Percentiles rank a stretch among this genome's conserved stretches.
Evolutionary conservation across 92 coral and sea anemone species (phyloP).

Genomic region (Scolanthus callimorphus): DNA sequence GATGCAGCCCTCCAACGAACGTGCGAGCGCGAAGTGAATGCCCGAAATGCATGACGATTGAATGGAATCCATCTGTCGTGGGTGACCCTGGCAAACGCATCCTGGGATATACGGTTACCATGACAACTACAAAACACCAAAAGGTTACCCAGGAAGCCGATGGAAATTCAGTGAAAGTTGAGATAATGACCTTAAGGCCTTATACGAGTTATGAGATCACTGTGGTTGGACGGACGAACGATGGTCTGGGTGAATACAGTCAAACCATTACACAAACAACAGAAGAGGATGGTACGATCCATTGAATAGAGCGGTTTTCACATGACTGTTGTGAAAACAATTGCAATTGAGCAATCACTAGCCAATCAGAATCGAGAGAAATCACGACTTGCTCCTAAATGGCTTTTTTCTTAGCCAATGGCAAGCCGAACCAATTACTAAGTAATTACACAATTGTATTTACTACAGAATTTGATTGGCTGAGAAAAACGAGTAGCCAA

Average conservation of each 20-base stretch:
- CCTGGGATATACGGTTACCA: slow-evolving; percentile 42
- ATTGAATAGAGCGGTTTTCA: too few relatives aligned
- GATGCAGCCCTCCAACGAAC: slow-evolving; percentile 56
- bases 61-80: slow-evolving; percentile 53
- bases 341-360: too few relatives aligned
- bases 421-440: too few relatives aligned
- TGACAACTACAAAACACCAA: slow-evolving; percentile 22
- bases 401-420: too few relatives aligned
- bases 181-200: slow-evolving; percentile 38
- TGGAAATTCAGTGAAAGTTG: slow-evolving; percentile 9
- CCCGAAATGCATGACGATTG: slow-evolving; percentile 63
- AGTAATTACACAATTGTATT: too few relatives aligned
- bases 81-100: slow-evolving; percentile 18
- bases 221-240: slow-evolving; percentile 56
- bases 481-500: too few relatives aligned
- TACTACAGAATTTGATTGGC: too few relatives aligned
- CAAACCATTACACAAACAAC: slow-evolving; percentile 41
- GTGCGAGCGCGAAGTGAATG: slow-evolving; percentile 55
- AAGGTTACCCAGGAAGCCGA: slow-evolving; percentile 22
- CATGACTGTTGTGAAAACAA: too few relatives aligned
- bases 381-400: too few relatives aligned
- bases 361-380: too few relatives aligned
- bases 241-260: slow-evolving; percentile 59
- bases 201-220: slow-evolving; percentile 42
- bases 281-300: slow-evolving; percentile 59